phyloP scores from a whole-genome alignment of 2,113 vertebrate species.

The Rissa tridactyla region DNA sequence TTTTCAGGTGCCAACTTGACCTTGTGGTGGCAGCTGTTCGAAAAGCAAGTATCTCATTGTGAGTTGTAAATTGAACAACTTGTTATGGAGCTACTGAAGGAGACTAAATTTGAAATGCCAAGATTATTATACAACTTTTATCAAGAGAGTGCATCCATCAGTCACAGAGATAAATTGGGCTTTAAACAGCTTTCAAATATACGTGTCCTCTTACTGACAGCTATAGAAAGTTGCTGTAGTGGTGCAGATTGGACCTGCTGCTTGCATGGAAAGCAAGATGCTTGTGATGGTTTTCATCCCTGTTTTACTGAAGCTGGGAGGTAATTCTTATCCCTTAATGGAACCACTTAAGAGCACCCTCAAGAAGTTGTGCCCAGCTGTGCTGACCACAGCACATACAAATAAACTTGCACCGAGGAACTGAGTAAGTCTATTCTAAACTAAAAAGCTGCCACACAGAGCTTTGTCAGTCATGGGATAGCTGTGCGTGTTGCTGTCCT shows the following conservation, averaged over 20 bases:
- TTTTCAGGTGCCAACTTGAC: conserved; percentile 60
- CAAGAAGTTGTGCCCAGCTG: neutral
- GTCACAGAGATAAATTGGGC: conserved; percentile 26
- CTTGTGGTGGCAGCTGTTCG: conserved; percentile 52
- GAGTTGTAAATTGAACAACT: conserved; percentile 49
- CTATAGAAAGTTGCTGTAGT: neutral
- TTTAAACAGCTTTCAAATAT: conserved; percentile 9
- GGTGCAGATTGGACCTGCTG: neutral
- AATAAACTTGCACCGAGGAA: neutral
- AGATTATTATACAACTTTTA: conserved; percentile 35
- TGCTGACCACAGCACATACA: neutral
- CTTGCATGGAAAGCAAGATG: neutral
- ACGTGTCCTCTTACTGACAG: neutral
- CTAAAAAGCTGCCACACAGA: neutral
- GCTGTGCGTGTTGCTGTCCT: fast-evolving
- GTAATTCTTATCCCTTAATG: neutral
- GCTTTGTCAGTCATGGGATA: neutral
- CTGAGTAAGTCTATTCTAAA: neutral
- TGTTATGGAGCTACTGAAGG: conserved; percentile 47
- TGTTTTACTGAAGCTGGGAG: neutral
- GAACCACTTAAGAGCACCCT: neutral
- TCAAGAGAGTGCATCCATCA: conserved; percentile 39
- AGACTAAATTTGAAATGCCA: conserved; percentile 62
- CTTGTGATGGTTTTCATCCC: neutral
- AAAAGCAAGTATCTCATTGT: conserved; percentile 28